Evolutionary conservation across 2,797 vertebrate species (phyloP), one percentile per base, ranked within the genome.

Genomic region (Microchirus variegatus): DNA sequence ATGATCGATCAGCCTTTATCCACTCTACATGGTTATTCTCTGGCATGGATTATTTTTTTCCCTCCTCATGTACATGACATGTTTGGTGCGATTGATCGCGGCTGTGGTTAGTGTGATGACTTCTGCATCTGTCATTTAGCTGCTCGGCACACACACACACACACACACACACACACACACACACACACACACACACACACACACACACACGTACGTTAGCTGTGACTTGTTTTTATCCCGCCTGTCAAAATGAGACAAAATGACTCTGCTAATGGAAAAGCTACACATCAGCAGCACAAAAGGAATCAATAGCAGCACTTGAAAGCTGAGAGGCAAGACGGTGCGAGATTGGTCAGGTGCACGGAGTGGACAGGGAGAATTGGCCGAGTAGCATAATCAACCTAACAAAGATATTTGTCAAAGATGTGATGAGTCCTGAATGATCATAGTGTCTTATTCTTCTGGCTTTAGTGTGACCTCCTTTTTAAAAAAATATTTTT

Each of bases 201-300:
- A n/a, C n/a, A n/a, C n/a, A n/a, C n/a, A n/a, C n/a, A n/a, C n/a
- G n/a, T n/a, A n/a, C n/a, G n/a, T n/a, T n/a, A n/a, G n/a, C 22
- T 0, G 4, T 62, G 59, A 57, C 49, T 68, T 70, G 47, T 68
- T 74, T 77, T 59, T 47, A 37, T 56, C 37, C 46, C 11, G 12
- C 13, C 46, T 65, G 70, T 78, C 77, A 82, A 74, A 78, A 56
- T 46, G 31, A 51, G 36, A 17, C 38, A 52, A 69, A 67, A 77
- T 62, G 13, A 75, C 43, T 67, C 45, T 2, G 11, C 48, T 77
- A 73, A 83, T 73, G 43, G 52, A 7, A 0, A 63, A 36, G 59
- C 61, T 50, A 31, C 44, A 59, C 38, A 9, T 17, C 1, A 49
- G 19, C 38, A 22, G 10, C 41, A 70, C 54, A 52, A 50, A 53